Percentiles rank a stretch among this genome's conserved stretches.
These are phyloP conservation scores for Macrocentrus cingulum DNA, from an alignment of 1,140 invertebrate species.

Conservation along the genomic window DNA sequence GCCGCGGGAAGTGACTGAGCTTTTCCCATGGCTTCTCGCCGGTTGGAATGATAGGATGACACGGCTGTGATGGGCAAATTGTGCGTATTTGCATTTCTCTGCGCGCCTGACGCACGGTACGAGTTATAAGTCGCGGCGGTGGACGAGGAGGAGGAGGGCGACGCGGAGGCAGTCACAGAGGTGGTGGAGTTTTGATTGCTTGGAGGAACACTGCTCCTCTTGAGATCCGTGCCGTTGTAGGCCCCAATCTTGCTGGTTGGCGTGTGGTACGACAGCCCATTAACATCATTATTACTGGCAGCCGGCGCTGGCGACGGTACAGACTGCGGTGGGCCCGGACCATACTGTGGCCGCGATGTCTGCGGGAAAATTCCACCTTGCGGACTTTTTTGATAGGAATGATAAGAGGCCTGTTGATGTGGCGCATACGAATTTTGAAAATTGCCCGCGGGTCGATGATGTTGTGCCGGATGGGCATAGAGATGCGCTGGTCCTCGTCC, in stretches of 20 bases:
- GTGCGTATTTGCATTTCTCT: constrained; percentile 51
- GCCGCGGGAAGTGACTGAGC: constrained; percentile 37
- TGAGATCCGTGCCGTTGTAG: constrained; percentile 45
- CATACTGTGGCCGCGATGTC: constrained; percentile 26
- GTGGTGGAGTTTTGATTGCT: constrained; percentile 26
- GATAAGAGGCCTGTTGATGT: constrained; percentile 44
- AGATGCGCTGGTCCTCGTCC: constrained; percentile 34
- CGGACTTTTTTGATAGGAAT: constrained; percentile 49
- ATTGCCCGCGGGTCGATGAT: constrained; percentile 38
- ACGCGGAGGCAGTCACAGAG: no score
- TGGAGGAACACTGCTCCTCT: constrained; percentile 28
- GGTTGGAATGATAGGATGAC: constrained; percentile 57
- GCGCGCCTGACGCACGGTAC: constrained; percentile 28
- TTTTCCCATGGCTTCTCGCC: constrained; percentile 42
- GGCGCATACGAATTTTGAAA: constrained; percentile 43
- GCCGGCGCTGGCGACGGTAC: constrained; percentile 13
- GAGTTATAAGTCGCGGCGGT: no score
- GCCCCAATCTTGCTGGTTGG: constrained; percentile 33
- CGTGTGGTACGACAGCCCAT: constrained; percentile 29
- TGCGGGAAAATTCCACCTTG: constrained; percentile 36
- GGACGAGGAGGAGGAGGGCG: no score
- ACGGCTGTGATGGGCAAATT: constrained; percentile 59
- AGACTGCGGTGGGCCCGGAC: constrained; percentile 22
- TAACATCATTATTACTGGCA: constrained; percentile 5
- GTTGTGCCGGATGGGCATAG: constrained; percentile 42